Evolutionary conservation across 2,888 invertebrate genomes (phyloP).

Genomic region (Noctua janthe): DNA sequence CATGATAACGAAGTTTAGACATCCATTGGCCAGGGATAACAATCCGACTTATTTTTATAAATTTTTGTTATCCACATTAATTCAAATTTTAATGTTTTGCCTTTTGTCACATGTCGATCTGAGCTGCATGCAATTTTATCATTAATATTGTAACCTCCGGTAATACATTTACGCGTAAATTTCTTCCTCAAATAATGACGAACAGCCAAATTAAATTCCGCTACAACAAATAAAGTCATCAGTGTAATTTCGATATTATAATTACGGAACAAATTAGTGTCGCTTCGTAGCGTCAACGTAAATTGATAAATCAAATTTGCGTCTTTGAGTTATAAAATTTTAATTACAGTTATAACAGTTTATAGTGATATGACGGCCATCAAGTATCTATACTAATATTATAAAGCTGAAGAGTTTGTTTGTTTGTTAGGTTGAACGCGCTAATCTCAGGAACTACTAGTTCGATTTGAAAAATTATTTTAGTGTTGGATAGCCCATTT

Average conservation of each 20-base stretch:
- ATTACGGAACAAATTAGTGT: constrained; percentile 45
- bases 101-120: not conserved
- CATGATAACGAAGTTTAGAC: too few relatives aligned
- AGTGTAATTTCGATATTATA: constrained; percentile 41
- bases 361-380: too few relatives aligned
- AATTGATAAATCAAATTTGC: constrained; percentile 41
- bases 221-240: constrained; percentile 49
- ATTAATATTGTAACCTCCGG: not conserved
- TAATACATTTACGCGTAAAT: constrained; percentile 17
- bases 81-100: not conserved
- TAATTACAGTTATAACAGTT: not conserved
- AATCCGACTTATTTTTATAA: too few relatives aligned
- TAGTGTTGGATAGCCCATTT: too few relatives aligned
- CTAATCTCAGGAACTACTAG: too few relatives aligned
- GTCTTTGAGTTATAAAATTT: not conserved
- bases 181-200: constrained; percentile 21
- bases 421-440: too few relatives aligned
- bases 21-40: too few relatives aligned
- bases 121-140: not conserved
- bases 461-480: too few relatives aligned
- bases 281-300: constrained; percentile 16
- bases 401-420: too few relatives aligned
- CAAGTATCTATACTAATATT: too few relatives aligned
- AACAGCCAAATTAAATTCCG: constrained; percentile 32
- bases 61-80: too few relatives aligned